Percentiles rank a stretch among this genome's conserved stretches.
Conservation (phyloP, 1,140 invertebrate species). For the Meteorus sp. region DNA sequence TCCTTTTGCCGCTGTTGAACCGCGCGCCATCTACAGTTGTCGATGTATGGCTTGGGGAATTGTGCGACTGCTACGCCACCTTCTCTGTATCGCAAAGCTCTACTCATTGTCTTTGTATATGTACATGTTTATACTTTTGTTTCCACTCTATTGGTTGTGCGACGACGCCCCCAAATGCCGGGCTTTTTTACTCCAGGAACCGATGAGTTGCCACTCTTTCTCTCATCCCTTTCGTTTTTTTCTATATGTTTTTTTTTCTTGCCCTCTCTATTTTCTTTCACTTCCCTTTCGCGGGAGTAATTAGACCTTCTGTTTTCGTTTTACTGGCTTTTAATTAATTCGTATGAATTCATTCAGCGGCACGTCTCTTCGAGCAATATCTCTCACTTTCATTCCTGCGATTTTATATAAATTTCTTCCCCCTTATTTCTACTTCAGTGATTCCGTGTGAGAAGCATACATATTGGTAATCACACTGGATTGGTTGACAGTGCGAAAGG, state of each 20-base stretch:
- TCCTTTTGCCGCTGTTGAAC: slow-evolving; percentile 25
- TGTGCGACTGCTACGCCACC: background rate
- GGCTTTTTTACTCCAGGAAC: slow-evolving; percentile 23
- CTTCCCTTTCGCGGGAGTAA: too few relatives aligned
- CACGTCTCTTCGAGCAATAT: background rate
- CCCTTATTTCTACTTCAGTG: slow-evolving; percentile 6
- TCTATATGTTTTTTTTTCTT: too few relatives aligned
- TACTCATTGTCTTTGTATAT: too few relatives aligned
- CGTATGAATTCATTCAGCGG: slow-evolving; percentile 35
- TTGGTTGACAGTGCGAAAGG: too few relatives aligned
- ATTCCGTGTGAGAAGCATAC: too few relatives aligned
- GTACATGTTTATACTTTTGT: too few relatives aligned
- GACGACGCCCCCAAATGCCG: background rate
- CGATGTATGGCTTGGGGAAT: slow-evolving; percentile 26
- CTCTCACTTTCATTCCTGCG: background rate
- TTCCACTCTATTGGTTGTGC: background rate
- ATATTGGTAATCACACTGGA: too few relatives aligned
- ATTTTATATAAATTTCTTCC: too few relatives aligned
- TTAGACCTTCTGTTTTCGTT: slow-evolving; percentile 41
- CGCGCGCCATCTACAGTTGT: slow-evolving; percentile 12
- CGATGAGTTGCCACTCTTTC: slow-evolving; percentile 22
- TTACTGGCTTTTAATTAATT: slow-evolving; percentile 46
- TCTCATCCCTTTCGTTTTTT: too few relatives aligned
- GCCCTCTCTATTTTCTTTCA: too few relatives aligned
- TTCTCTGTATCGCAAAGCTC: background rate